phyloP scores from a whole-genome alignment of 2,888 invertebrate species.

The Halictus ligatus region DNA sequence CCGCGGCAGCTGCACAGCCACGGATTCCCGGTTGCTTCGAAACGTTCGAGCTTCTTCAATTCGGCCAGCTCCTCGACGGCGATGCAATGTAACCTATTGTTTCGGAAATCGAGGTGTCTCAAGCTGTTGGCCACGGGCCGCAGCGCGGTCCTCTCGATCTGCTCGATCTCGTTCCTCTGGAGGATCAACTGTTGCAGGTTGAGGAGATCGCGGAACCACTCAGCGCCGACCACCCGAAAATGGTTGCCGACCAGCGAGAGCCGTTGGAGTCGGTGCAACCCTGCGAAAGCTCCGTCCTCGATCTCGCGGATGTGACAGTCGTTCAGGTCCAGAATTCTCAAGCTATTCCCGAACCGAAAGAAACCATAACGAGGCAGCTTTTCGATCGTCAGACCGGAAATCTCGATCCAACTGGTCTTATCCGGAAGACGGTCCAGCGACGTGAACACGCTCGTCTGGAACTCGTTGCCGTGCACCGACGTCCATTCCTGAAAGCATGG shows the following conservation, averaged over 20 bases:
- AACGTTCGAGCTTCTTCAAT: conserved; percentile 62
- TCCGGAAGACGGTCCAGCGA: conserved; percentile 74
- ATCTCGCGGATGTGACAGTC: conserved; percentile 70
- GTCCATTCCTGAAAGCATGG: conserved; percentile 4
- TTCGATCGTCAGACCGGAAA: conserved; percentile 68
- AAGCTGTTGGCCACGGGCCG: conserved; percentile 63
- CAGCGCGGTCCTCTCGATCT: conserved; percentile 67
- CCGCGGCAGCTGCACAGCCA: conserved; percentile 72
- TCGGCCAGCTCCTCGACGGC: conserved; percentile 57
- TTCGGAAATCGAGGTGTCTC: conserved; percentile 65
- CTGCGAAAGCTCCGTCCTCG: conserved; percentile 75
- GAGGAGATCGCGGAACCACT: conserved; percentile 75
- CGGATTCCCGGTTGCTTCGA: conserved; percentile 71
- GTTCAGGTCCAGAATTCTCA: conserved; percentile 71
- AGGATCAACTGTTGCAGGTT: conserved; percentile 71
- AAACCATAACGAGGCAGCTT: conserved; percentile 70
- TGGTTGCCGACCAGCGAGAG: conserved; percentile 70
- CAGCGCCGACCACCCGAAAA: conserved; percentile 56
- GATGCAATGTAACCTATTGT: conserved; percentile 72
- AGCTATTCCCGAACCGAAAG: conserved; percentile 77
- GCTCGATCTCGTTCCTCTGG: conserved; percentile 64
- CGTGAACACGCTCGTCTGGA: conserved; percentile 57
- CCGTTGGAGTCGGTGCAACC: conserved; percentile 73
- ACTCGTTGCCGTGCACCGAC: conserved; percentile 41
- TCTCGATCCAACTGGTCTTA: conserved; percentile 71